These are phyloP conservation scores for Cairina moschata DNA, from an alignment of 2,113 vertebrate genomes.

Conservation along the genomic window DNA sequence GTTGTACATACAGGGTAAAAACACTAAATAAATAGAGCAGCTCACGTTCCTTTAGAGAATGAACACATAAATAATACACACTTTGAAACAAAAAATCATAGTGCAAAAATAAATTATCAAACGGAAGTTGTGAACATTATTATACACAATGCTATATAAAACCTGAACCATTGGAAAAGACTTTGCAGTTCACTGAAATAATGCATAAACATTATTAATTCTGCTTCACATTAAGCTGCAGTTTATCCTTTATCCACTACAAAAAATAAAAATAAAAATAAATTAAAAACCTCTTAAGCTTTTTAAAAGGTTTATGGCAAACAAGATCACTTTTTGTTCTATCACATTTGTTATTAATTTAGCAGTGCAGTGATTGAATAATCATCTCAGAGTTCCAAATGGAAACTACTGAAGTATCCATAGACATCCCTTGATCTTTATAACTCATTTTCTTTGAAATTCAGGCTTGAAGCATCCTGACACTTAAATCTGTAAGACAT, in stretches of 20 bases:
- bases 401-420: constrained; percentile 56
- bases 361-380: constrained; percentile 72
- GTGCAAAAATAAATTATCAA: constrained; percentile 83
- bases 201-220: constrained; percentile 62
- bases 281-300: constrained; percentile 44
- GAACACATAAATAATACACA: constrained; percentile 73
- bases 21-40: constrained; percentile 75
- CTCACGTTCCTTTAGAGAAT: constrained; percentile 59
- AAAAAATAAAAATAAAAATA: constrained; percentile 69
- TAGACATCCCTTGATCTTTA: constrained; percentile 67
- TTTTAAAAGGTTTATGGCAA: constrained; percentile 68
- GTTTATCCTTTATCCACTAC: constrained; percentile 60
- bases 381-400: constrained; percentile 58
- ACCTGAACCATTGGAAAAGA: constrained; percentile 75
- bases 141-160: constrained; percentile 76
- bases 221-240: constrained; percentile 75
- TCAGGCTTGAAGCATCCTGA: constrained; percentile 40
- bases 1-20: constrained; percentile 59
- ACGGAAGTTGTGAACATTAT: constrained; percentile 72
- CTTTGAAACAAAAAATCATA: constrained; percentile 67
- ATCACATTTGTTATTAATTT: constrained; percentile 65
- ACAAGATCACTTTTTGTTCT: constrained; percentile 66
- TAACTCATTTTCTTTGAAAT: constrained; percentile 30
- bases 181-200: constrained; percentile 71
- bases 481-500: constrained; percentile 65